phyloP scores from a whole-genome alignment of 2,113 vertebrate species.

The Phylloscopus whistleri region DNA sequence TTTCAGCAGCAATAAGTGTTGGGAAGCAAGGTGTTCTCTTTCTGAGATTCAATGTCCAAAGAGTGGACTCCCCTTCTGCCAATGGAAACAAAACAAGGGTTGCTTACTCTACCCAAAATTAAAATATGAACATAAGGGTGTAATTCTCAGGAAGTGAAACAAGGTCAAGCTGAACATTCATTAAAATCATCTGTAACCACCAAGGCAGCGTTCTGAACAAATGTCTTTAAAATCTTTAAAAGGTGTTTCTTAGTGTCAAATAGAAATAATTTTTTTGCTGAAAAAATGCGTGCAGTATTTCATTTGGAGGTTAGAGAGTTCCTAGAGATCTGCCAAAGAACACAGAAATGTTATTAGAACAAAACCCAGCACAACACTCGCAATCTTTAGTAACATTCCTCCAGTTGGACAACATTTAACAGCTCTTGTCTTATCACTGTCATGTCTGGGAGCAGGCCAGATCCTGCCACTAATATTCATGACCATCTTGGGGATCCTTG shows the following conservation, averaged over 20 bases:
- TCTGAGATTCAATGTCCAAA: not conserved
- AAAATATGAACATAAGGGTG: not conserved
- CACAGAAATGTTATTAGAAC: not conserved
- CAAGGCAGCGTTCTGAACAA: not conserved
- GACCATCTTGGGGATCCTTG: not conserved
- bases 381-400: not conserved
- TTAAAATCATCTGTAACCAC: not conserved
- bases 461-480: not conserved
- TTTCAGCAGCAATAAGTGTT: not conserved
- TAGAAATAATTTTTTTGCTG: not conserved
- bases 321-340: not conserved
- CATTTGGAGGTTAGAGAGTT: not conserved
- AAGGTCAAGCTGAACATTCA: not conserved
- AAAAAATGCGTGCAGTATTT: not conserved
- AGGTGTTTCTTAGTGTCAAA: not conserved
- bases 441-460: not conserved
- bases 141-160: conserved; percentile 2
- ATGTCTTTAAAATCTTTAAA: not conserved
- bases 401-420: not conserved
- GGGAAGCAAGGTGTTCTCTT: not conserved
- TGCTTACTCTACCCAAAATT: not conserved
- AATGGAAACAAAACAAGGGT: not conserved
- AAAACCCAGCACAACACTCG: not conserved
- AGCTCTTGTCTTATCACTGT: not conserved
- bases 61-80: not conserved